Base-by-base conservation (phyloP, 2,888 invertebrate species). In the Cremastobaeus sp. region DNA sequence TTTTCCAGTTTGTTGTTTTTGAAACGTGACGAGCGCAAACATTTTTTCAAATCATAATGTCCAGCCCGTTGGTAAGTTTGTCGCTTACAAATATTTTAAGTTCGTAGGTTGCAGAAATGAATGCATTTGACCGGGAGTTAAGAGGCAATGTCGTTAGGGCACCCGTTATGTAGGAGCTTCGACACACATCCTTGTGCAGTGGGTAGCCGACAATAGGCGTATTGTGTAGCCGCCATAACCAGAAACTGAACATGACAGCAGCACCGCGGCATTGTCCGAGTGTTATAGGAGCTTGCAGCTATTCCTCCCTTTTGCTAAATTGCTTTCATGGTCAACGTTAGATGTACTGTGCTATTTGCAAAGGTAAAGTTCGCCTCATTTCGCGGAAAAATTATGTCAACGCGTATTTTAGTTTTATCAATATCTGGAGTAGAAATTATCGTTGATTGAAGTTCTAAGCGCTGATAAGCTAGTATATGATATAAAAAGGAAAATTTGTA, bases 201-300 rank as follows among this genome's bases (percentile, higher is more conserved):
- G 80, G 82, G 80, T 81, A 81, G 80, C 77, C 74, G 81, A 86
- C 85, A 87, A 86, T 86, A 81, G 85, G 85, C 84, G 86, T 84
- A 87, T 87, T 87, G 87, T 87, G 84, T 80, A 82, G 81, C 82
- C 85, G 87, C 87, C 87, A 87, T 86, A 85, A 86, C 83, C 87
- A 87, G 86, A 81, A 83, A 82, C 82, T 83, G 81, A 86, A 85
- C 81, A 81, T 83, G 84, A 84, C 86, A 83, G 81, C 83, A 78
- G 77, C 80, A 81, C 81, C 78, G 79, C 81, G 77, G 83, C 79
- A 85, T 86, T 86, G 85, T 86, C 85, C 85, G 84, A 86, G 83
- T 86, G 86, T 85, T 86, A 85, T 81, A 76, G 73, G 57, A 72
- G 64, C 64, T 59, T 45, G 68, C 73, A 68, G 74, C 74, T 69